Evolutionary conservation across 35 echinoderm and acorn worm genomes (phyloP).

Genomic region (Ophioderma brevispina): DNA sequence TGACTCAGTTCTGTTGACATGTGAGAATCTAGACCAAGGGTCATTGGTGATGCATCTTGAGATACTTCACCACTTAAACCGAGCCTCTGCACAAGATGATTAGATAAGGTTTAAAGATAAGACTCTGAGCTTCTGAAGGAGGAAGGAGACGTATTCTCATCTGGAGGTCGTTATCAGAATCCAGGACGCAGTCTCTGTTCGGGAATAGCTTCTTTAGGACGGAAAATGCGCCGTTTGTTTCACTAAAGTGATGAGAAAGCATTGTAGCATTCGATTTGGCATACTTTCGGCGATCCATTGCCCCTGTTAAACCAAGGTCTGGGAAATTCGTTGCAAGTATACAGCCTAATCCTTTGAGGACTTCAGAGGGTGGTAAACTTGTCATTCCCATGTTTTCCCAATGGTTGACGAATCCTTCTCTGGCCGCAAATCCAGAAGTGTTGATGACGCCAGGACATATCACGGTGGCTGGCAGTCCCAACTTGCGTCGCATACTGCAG

Average conservation of each 20-base stretch:
- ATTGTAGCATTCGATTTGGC: constrained; percentile 72
- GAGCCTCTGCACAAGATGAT: constrained; percentile 73
- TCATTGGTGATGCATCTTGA: constrained; percentile 70
- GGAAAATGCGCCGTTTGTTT: constrained; percentile 74
- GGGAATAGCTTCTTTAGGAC: constrained; percentile 83
- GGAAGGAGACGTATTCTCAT: constrained; percentile 62
- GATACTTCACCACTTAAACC: constrained; percentile 73
- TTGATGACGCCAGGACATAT: constrained; percentile 90
- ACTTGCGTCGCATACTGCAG: constrained; percentile 68
- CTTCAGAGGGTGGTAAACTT: constrained; percentile 82
- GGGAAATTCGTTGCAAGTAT: constrained; percentile 83
- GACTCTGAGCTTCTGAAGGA: constrained; percentile 55
- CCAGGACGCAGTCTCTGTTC: constrained; percentile 73
- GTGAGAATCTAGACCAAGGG: constrained; percentile 89
- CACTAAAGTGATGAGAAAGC: constrained; percentile 85
- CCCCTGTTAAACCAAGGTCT: constrained; percentile 75
- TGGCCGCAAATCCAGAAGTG: constrained; percentile 76
- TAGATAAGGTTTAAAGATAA: constrained; percentile 76
- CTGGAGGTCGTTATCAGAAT: constrained; percentile 75
- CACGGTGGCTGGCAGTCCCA: constrained; percentile 89
- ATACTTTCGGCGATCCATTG: constrained; percentile 72
- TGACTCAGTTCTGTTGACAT: constrained; percentile 92
- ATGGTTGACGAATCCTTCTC: constrained; percentile 76
- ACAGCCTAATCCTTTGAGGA: constrained; percentile 85
- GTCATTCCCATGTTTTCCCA: constrained; percentile 87